A percentile compares a stretch with the other conserved stretches of the same genome.
Evolutionary conservation across 2,797 vertebrate genomes (phyloP).

Genomic region (Linurgus olivaceus): DNA sequence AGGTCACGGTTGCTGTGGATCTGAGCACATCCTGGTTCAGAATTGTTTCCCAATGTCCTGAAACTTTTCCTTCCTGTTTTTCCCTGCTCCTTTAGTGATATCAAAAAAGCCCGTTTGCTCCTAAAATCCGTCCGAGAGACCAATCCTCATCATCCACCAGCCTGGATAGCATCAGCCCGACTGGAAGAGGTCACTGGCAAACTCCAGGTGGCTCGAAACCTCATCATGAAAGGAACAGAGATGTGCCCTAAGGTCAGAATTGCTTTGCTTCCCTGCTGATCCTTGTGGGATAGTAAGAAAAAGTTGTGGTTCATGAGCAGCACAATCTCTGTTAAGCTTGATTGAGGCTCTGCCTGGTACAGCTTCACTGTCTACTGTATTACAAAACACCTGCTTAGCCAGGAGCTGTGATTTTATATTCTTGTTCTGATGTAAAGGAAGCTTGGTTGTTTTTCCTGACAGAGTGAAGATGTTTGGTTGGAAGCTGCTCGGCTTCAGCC

Average conservation of each 20-base stretch:
- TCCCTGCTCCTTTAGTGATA: constrained; percentile 81
- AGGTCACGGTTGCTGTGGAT: background rate
- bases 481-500: constrained; percentile 97
- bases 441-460: background rate
- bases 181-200: constrained; percentile 97
- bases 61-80: background rate
- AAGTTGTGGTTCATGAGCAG: background rate
- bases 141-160: constrained; percentile 96
- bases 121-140: constrained; percentile 97
- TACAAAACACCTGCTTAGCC: background rate
- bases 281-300: background rate
- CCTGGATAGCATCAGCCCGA: constrained; percentile 97
- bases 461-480: constrained; percentile 98
- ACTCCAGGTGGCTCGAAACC: constrained; percentile 94
- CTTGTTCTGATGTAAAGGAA: background rate
- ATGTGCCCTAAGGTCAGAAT: constrained; percentile 96
- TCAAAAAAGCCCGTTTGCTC: constrained; percentile 95
- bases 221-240: constrained; percentile 99
- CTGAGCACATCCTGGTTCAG: background rate
- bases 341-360: background rate
- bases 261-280: background rate
- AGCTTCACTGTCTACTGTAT: background rate
- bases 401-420: background rate
- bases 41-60: background rate
- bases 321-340: background rate